Evolutionary conservation across 2,888 invertebrate species (phyloP).

Genomic region (Bhutanitis thaidina): DNA sequence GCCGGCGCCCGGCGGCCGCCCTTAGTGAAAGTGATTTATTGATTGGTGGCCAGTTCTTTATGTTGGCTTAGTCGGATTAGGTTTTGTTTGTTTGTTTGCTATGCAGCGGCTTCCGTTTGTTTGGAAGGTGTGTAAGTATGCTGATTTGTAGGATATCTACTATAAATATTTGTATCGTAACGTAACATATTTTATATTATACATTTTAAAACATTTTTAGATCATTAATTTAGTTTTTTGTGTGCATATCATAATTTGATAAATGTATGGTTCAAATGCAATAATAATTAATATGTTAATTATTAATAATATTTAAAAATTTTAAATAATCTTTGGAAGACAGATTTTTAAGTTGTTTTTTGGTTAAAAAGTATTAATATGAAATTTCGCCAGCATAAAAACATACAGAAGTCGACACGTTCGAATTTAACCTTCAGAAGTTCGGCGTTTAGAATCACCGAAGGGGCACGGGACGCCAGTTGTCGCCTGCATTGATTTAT

Average conservation of each 20-base stretch:
- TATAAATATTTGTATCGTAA: too few relatives aligned
- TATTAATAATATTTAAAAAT: too few relatives aligned
- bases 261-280: too few relatives aligned
- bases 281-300: too few relatives aligned
- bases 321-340: too few relatives aligned
- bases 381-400: not conserved
- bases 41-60: constrained; percentile 55
- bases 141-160: not conserved
- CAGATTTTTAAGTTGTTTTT: too few relatives aligned
- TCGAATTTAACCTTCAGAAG: constrained; percentile 30
- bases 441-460: constrained; percentile 45
- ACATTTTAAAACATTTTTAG: too few relatives aligned
- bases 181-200: too few relatives aligned
- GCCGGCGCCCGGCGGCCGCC: constrained; percentile 62
- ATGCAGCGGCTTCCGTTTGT: constrained; percentile 48
- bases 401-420: constrained; percentile 9
- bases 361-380: not conserved
- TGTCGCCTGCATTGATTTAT: constrained; percentile 66
- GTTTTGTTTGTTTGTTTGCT: constrained; percentile 63
- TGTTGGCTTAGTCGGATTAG: constrained; percentile 61
- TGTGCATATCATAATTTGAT: too few relatives aligned
- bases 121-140: constrained; percentile 18
- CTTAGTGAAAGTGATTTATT: constrained; percentile 74
- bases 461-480: constrained; percentile 49
- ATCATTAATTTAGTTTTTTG: too few relatives aligned